Base-by-base conservation (phyloP, 2,888 invertebrate genomes). In the Strigamia transsilvanica region DNA sequence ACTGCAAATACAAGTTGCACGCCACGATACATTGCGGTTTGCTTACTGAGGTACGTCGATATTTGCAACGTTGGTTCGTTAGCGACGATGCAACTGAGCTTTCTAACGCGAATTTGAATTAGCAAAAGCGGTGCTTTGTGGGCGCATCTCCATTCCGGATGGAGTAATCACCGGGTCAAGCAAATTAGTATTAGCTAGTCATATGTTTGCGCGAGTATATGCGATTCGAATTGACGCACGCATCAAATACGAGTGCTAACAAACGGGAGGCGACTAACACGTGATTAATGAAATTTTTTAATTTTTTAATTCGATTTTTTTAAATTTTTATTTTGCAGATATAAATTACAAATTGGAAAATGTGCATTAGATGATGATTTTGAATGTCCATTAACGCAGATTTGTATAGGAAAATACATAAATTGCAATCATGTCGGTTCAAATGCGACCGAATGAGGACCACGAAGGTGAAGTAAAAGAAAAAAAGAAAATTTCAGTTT, bases 391-490 rank as follows among this genome's bases (percentile, higher is more conserved):
- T 38, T 79, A 42, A 42, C 38, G 79, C 79, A 27, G 51, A 80
- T 41, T 51, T 32, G 42, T 80, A 51, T 12, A 80, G 32, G 5
- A 27, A 80, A 80, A n/a, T 18, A 27, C 77, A n/a, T 6, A 79
- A 79, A 21, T 38, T 42, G 38, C 38, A 79, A 46, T 23, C 13
- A 81, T 81, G 81, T 81, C 81, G 21, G 81, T 81, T 56, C 81
- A 81, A 41, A 81, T 81, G 81, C n/a, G 81, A 61, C 81, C 81
- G n/a, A 81, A 81, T 66, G 81, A 81, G 18, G 66, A 81, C 66
- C 81, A 81, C 18, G 61, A 81, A 61, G 81, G 81, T 81, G 32
- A 41, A 34, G 13, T 12, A 6, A 41, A 12, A 41, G 3, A 27
- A 34, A 23, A 27, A 27, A 27, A 27, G 9, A 23, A 9, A 77